Base-by-base conservation (phyloP, 2,888 invertebrate genomes). In the Heliothis peltigera region DNA sequence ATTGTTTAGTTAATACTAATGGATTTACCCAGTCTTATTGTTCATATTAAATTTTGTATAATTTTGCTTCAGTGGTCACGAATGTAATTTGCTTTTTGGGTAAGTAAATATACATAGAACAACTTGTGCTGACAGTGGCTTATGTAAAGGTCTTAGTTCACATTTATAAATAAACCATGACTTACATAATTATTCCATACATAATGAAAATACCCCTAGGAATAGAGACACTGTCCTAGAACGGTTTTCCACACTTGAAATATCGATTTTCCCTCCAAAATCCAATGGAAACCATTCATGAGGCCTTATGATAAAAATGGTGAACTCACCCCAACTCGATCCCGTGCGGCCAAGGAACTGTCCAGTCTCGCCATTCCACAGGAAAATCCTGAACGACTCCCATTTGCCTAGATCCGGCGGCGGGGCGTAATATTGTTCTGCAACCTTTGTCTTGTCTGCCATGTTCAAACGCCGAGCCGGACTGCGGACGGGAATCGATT, bases 321-420 rank as follows among this genome's bases (percentile, higher is more conserved):
- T 39, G 70, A 57, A 97, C 98, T 98, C 91, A 98, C 98, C 98
- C 99, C 99, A 99, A 95, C 98, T 98, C 88, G 97, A 96, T 84
- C 98, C 98, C 74, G 98, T 98, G 84, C 99, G 96, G 84, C 99
- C 99, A 84, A 99, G 95, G 92, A 98, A 97, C 95, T 98, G 98
- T 87, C 97, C 97, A 72, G 98, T 98, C 94, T 98, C 98, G 83
- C 98, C 96, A 95, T 99, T 98, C 97, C 97, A 99, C 81, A 99
- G 91, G 96, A 98, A 99, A 87, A 96, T 95, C 92, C 96, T 96
- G 95, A 98, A 97, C 86, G 97, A 96, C 94, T 98, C 97, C 98
- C 98, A 98, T 96, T 96, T 96, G 80, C 97, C 97, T 84, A 98
- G 96, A 89, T 97, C 97, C 71, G 97, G 97, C 83, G 98, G 98